A percentile compares a stretch with the other conserved stretches of the same genome.
phyloP scores from a whole-genome alignment of 2,113 vertebrate genomes.

The Scytalopus superciliaris region DNA sequence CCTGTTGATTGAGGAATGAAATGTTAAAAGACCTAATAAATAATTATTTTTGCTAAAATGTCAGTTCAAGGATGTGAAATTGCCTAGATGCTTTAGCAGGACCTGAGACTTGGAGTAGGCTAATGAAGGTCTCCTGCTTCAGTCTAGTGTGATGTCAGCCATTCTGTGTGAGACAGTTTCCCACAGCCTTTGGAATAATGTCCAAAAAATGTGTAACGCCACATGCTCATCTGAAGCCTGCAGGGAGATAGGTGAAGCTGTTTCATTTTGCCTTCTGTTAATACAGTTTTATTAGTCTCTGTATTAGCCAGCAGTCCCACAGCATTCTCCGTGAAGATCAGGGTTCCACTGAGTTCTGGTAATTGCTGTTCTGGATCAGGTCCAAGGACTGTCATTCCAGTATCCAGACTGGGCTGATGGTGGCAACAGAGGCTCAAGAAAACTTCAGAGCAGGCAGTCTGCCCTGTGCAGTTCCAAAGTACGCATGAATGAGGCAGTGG shows the following conservation, averaged over 20 bases:
- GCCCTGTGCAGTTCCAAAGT: background rate
- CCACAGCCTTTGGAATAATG: background rate
- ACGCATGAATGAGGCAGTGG: background rate
- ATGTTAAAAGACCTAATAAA: slow-evolving; percentile 55
- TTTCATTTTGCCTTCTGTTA: background rate
- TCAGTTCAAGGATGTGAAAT: background rate
- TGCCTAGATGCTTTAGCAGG: background rate
- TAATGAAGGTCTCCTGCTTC: background rate
- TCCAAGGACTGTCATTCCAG: background rate
- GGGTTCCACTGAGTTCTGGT: background rate
- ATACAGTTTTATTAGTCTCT: background rate
- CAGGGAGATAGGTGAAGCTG: background rate
- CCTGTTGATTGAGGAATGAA: slow-evolving; percentile 25
- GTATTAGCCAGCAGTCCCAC: background rate
- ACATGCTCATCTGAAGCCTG: background rate
- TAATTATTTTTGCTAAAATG: slow-evolving; percentile 8
- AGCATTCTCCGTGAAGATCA: background rate
- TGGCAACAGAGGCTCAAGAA: slow-evolving; percentile 7
- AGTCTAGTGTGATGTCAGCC: background rate
- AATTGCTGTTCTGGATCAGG: background rate
- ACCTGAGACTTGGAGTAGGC: background rate
- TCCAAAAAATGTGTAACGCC: background rate
- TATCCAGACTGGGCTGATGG: background rate
- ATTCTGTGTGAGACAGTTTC: background rate
- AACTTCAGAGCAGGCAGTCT: background rate